Percentiles rank a stretch among this genome's conserved stretches.
phyloP scores from a whole-genome alignment of 1,140 invertebrate species.

The Pomacea maculata region DNA sequence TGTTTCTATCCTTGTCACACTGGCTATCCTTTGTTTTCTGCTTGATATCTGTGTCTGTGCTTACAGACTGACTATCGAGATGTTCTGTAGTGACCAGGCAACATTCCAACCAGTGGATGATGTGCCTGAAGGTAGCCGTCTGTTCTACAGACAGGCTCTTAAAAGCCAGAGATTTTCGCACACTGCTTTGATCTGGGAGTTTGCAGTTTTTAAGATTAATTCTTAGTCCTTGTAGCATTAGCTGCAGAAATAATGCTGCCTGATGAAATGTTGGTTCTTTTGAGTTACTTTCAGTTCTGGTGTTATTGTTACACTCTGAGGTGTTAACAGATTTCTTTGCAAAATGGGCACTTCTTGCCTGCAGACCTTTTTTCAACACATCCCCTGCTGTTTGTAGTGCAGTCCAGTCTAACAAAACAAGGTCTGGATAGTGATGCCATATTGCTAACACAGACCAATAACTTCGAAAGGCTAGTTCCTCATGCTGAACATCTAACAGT shows the following conservation, averaged over 20 bases:
- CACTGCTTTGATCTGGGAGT: slow-evolving; percentile 10
- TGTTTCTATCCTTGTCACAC: neutral
- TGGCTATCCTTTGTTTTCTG: neutral
- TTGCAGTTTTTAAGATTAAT: slow-evolving; percentile 8
- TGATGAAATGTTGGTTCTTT: neutral
- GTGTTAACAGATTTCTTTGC: neutral
- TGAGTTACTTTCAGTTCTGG: neutral
- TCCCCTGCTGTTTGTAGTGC: slow-evolving; percentile 1
- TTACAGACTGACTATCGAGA: neutral
- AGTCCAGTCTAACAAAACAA: slow-evolving; percentile 14
- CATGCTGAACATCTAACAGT: neutral
- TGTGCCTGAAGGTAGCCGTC: slow-evolving; percentile 3
- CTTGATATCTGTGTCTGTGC: neutral
- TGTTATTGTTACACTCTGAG: neutral
- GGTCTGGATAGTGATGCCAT: slow-evolving; percentile 19
- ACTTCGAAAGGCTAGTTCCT: neutral
- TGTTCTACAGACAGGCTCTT: slow-evolving; percentile 12
- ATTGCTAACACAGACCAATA: neutral
- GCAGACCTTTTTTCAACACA: slow-evolving; percentile 9
- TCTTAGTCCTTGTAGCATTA: slow-evolving; percentile 14
- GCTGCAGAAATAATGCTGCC: slow-evolving; percentile 8
- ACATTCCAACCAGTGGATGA: slow-evolving; percentile 24
- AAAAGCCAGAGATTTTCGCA: slow-evolving; percentile 17
- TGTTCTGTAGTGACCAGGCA: slow-evolving; percentile 10
- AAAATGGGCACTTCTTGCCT: neutral